phyloP scores from a whole-genome alignment of 1,140 invertebrate genomes.

The Drosophila kurseongensis region DNA sequence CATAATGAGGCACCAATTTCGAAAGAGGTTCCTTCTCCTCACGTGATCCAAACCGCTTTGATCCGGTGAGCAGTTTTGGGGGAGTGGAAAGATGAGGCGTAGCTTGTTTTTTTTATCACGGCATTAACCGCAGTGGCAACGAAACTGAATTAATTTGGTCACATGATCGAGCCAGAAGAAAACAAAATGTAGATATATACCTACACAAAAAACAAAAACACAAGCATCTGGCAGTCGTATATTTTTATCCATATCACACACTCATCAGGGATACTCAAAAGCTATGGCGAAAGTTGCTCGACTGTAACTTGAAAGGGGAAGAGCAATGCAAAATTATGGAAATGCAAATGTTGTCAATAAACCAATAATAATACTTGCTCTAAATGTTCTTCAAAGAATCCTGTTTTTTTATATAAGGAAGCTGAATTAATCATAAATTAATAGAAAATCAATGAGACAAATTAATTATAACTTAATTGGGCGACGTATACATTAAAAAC shows the following conservation, averaged over 20 bases:
- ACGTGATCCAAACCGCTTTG: conserved; percentile 46
- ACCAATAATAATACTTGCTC: neutral
- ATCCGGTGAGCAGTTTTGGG: conserved; percentile 2
- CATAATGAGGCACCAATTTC: neutral
- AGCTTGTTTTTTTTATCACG: conserved; percentile 43
- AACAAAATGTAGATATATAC: conserved; percentile 38
- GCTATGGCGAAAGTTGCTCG: conserved; percentile 7
- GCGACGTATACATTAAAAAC: too few relatives aligned
- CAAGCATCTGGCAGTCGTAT: conserved; percentile 33
- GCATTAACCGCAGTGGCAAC: conserved; percentile 44
- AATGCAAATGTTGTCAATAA: neutral
- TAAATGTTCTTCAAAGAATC: neutral
- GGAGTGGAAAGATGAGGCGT: conserved; percentile 8
- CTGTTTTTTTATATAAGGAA: neutral
- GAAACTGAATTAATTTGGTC: conserved; percentile 67
- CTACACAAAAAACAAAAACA: conserved; percentile 17
- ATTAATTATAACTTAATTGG: too few relatives aligned
- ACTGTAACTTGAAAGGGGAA: neutral
- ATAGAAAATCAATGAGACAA: too few relatives aligned
- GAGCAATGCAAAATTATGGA: neutral
- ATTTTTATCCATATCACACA: conserved; percentile 19
- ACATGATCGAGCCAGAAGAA: conserved; percentile 63
- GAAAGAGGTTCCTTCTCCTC: conserved; percentile 23
- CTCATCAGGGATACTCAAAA: conserved; percentile 37
- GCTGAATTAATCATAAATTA: neutral